Conservation (phyloP, 2,888 invertebrate species). For the Aproaerema taeniolella region DNA sequence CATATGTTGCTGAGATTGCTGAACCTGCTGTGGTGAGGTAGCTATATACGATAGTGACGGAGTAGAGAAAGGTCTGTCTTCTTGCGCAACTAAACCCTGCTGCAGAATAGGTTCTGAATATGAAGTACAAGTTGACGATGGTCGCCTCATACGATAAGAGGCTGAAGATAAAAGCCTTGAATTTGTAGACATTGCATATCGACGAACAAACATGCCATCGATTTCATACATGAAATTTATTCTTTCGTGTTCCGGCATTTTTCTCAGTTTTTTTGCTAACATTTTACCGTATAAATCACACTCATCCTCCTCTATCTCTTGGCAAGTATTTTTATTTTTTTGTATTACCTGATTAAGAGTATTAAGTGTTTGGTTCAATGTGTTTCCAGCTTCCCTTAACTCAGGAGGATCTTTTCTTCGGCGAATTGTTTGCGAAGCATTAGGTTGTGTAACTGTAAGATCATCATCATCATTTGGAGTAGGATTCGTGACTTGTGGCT, state of each 20-base stretch:
- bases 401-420: background rate
- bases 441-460: no score
- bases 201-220: constrained; percentile 14
- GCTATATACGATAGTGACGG: no score
- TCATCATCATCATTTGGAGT: background rate
- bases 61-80: background rate
- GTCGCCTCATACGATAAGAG: background rate
- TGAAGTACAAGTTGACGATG: background rate
- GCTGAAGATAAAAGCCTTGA: background rate
- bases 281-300: constrained; percentile 14
- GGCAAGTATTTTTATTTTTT: background rate
- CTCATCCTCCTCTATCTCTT: constrained; percentile 10
- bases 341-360: background rate
- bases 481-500: no score
- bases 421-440: background rate
- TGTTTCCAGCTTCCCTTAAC: background rate
- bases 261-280: constrained; percentile 20
- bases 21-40: no score
- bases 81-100: background rate
- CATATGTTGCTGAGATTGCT: no score
- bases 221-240: constrained; percentile 18
- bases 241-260: constrained; percentile 17
- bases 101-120: background rate
- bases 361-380: background rate
- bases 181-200: no score